These are phyloP conservation scores for Scotopteryx bipunctaria DNA, from an alignment of 2,888 invertebrate species.

Conservation along the genomic window DNA sequence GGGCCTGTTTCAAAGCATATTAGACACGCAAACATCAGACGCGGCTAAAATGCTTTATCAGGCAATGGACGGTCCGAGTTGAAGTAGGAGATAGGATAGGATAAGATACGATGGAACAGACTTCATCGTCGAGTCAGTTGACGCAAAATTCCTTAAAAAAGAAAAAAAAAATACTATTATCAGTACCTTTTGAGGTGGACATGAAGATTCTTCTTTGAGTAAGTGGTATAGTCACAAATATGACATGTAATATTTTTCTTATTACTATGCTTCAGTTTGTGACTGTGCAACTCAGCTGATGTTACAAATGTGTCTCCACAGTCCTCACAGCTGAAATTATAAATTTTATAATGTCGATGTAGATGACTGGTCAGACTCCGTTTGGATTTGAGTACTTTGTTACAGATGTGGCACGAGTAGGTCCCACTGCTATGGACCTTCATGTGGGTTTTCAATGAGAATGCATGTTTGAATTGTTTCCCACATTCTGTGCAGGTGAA, in stretches of 20 bases:
- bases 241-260: conserved; percentile 66
- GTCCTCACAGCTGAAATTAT: conserved; percentile 74
- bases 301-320: conserved; percentile 78
- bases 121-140: no score
- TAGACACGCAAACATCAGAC: no score
- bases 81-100: no score
- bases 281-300: conserved; percentile 70
- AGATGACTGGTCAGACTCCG: conserved; percentile 67
- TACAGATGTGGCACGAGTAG: conserved; percentile 66
- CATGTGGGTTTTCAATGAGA: conserved; percentile 68
- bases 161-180: background rate
- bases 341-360: conserved; percentile 72
- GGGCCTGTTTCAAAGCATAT: no score
- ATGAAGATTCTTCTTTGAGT: conserved; percentile 67
- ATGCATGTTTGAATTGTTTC: conserved; percentile 77
- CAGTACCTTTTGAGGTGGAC: conserved; percentile 70
- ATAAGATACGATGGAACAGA: no score
- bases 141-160: no score
- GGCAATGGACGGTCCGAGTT: no score
- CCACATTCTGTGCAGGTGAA: conserved; percentile 73
- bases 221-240: conserved; percentile 71
- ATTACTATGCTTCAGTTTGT: conserved; percentile 63
- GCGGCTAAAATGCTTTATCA: no score
- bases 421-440: conserved; percentile 66
- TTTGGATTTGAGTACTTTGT: conserved; percentile 69